Base-by-base conservation (phyloP, 2,888 invertebrate genomes). In the Physocephala rufipes region DNA sequence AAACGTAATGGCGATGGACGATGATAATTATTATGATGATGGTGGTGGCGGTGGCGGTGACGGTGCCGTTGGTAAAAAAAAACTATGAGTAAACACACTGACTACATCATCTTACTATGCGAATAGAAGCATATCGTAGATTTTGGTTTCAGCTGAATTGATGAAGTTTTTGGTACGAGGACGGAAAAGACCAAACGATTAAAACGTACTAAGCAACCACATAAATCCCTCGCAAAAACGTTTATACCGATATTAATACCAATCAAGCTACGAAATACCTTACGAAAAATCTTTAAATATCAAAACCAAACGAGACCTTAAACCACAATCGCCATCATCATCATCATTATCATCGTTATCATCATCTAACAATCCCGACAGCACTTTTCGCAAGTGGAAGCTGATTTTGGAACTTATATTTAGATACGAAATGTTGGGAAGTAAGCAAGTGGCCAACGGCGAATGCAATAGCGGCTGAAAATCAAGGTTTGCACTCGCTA, bases 181-280 rank as follows among this genome's bases (percentile, higher is more conserved):
- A 55, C 16, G 16, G 55, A 53, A 69, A 1, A 7, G 30, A 30
- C 19, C 16, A 53, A 24, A 53, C 7, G 7, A 66, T 19, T 67
- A 63, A 45, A 70, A 63, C 21, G 62, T 64, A 62, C 49, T 47
- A 66, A 74, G 71, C 71, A 74, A 74, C 62, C 76, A 77, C 78
- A 79, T 77, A 79, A 77, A 79, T 79, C 78, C 79, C 74, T 75
- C 71, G 79, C 79, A 79, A 9, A 36, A 36, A 78, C 79, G 77
- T 75, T 75, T 76, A 76, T 76, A 71, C 71, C 73, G 72, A 76
- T 76, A 78, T 76, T 72, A 74, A 47, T 47, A 53, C 49, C 51
- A 24, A 26, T 7, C 36, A 3, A n/a, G 21, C 19, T 13, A 21
- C 28, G 64, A 49, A 64, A 64, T 65, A 24, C 15, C 43, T 24